These are phyloP conservation scores for Amblyraja radiata DNA, from an alignment of 2,797 vertebrate species.

Conservation along the genomic window DNA sequence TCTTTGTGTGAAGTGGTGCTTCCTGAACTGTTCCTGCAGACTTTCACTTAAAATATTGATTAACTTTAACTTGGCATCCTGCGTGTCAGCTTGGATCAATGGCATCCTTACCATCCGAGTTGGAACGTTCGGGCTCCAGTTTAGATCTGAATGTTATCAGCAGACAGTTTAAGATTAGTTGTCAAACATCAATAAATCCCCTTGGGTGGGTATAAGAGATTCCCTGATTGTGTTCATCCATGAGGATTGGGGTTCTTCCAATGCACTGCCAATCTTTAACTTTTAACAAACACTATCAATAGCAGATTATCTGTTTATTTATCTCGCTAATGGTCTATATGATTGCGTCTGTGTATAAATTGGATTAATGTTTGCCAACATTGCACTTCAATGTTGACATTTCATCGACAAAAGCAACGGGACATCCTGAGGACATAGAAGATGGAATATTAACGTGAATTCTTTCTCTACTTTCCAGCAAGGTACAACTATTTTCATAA, in stretches of 20 bases:
- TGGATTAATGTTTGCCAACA: not conserved
- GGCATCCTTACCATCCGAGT: not conserved
- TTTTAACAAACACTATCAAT: not conserved
- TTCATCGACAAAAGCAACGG: not conserved
- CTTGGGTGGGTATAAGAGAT: not conserved
- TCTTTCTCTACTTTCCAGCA: not conserved
- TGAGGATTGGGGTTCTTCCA: not conserved
- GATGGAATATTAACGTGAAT: not conserved
- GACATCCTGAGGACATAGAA: not conserved
- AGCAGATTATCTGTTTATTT: not conserved
- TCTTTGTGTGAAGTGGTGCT: not conserved
- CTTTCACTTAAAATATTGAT: conserved; percentile 11
- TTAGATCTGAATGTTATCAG: not conserved
- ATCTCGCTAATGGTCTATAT: not conserved
- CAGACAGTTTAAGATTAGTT: not conserved
- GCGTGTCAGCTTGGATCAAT: not conserved
- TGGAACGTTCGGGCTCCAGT: not conserved
- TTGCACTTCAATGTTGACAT: not conserved
- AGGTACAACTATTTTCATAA: not conserved
- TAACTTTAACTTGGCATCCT: not conserved
- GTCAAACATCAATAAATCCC: not conserved
- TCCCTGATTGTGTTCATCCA: not conserved
- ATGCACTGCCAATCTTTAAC: not conserved
- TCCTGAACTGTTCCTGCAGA: not conserved
- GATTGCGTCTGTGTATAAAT: not conserved